These are phyloP conservation scores for Galago senegalensis DNA, from an alignment of 2,797 vertebrate genomes.

Conservation along the genomic window DNA sequence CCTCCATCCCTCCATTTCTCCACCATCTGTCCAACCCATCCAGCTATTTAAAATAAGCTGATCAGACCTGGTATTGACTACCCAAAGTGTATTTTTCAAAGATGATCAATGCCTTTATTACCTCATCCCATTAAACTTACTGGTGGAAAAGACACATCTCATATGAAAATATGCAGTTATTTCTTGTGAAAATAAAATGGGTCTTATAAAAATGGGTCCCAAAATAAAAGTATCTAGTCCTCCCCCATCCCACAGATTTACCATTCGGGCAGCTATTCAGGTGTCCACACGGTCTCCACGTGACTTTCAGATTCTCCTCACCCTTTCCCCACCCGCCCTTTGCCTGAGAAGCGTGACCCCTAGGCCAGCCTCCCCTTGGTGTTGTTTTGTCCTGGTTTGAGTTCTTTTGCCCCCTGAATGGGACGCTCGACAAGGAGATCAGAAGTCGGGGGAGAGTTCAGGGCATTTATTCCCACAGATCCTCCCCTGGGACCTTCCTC, in stretches of 20 bases:
- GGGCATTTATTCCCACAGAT: not conserved
- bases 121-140: not conserved
- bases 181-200: not conserved
- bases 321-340: not conserved
- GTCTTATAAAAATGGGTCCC: no score
- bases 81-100: not conserved
- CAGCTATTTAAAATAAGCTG: not conserved
- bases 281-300: not conserved
- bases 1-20: no score
- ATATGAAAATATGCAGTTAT: not conserved
- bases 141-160: not conserved
- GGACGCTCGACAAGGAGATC: not conserved
- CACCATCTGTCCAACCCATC: not conserved
- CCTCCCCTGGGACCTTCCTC: not conserved
- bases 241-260: not conserved
- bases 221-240: not conserved
- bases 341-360: not conserved
- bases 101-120: not conserved
- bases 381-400: not conserved
- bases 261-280: not conserved
- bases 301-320: no score
- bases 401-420: not conserved
- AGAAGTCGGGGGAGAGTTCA: not conserved
- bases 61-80: not conserved
- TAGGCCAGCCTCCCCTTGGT: not conserved